Conservation (phyloP, 1,140 invertebrate species). For the Rhizoglyphus robini region DNA sequence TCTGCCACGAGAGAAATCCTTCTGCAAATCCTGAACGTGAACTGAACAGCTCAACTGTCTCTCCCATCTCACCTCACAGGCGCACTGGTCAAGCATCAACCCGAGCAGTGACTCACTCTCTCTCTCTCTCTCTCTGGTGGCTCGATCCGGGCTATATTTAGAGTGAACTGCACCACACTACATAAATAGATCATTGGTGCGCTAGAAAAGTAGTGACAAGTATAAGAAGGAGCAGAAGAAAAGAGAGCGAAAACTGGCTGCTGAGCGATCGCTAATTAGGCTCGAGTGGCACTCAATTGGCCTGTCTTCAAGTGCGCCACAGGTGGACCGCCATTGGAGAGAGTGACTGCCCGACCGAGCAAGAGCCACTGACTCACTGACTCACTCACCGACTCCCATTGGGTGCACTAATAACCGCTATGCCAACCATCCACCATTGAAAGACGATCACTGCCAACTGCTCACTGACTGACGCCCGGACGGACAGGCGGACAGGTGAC, state of each 20-base stretch:
- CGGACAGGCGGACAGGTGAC: too few species aligned
- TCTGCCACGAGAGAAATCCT: not conserved
- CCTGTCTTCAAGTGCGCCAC: too few species aligned
- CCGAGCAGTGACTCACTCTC: too few species aligned
- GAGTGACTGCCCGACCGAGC: not conserved
- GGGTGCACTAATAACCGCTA: not conserved
- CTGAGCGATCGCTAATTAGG: too few species aligned
- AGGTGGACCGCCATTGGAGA: too few species aligned
- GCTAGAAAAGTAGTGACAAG: too few species aligned
- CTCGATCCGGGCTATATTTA: conserved; percentile 1
- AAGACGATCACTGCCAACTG: too few species aligned
- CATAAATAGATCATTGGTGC: conserved; percentile 9
- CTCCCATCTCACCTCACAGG: too few species aligned
- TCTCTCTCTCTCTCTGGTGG: conserved; percentile 2
- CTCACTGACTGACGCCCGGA: too few species aligned
- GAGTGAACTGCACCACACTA: not conserved
- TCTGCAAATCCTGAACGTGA: not conserved
- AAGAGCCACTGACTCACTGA: conserved; percentile 3
- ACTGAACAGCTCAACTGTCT: not conserved
- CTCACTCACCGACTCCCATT: not conserved
- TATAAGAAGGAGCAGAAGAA: not conserved
- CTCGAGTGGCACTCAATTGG: too few species aligned
- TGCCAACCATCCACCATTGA: too few species aligned
- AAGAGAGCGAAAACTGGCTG: not conserved
- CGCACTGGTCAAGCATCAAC: too few species aligned